phyloP scores from a whole-genome alignment of 23 tunicate species.

The Halocynthia aurantium region DNA sequence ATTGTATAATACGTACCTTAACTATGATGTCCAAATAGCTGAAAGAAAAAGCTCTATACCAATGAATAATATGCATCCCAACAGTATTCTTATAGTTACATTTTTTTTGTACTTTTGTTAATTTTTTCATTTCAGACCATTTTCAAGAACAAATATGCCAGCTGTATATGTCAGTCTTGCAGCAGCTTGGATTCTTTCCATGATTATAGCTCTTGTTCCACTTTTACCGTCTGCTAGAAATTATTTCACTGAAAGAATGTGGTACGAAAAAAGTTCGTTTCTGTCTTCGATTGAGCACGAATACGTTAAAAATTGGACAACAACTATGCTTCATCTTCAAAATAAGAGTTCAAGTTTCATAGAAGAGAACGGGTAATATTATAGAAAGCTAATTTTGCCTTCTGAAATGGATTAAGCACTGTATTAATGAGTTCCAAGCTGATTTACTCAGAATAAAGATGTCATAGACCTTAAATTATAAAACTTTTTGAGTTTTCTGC shows the following conservation, averaged over 20 bases:
- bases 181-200: background rate
- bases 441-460: too few species aligned
- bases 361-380: background rate
- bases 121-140: constrained; percentile 3
- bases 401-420: too few species aligned
- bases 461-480: too few species aligned
- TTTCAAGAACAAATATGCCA: background rate
- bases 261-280: constrained; percentile 12
- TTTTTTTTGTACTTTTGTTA: too few species aligned
- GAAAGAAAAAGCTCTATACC: too few species aligned
- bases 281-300: background rate
- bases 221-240: background rate
- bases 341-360: background rate
- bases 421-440: too few species aligned
- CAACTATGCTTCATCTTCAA: background rate
- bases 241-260: constrained; percentile 14
- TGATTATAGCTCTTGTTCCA: background rate
- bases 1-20: too few species aligned
- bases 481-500: background rate
- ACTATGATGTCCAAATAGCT: too few species aligned
- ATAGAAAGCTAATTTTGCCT: too few species aligned
- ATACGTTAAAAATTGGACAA: background rate
- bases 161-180: background rate
- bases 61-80: too few species aligned
- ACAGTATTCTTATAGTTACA: too few species aligned